Evolutionary conservation across 2,888 invertebrate genomes (phyloP), one percentile per base, ranked within the genome.

Genomic region (Troglohyphantes excavatus): DNA sequence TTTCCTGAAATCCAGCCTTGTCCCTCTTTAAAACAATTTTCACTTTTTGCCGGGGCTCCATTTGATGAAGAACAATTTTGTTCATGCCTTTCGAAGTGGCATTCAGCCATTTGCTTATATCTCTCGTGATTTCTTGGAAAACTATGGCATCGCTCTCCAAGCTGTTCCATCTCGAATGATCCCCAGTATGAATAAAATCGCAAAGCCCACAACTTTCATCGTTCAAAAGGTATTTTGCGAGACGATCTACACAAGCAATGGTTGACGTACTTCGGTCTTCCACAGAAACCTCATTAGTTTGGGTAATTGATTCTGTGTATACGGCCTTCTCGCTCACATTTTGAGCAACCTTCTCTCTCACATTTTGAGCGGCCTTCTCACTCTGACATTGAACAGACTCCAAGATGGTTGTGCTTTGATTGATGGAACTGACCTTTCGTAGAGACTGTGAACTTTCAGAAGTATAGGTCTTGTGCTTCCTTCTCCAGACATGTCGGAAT

Each of bases 201-300:
- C 91, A 91, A 27, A 91, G 68, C 2, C 70, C 83, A 65, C 91
- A 91, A 70, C 70, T 84, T 13, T 53, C 87, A 67, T 81, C 67
- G 5, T 29, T 29, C 9, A 65, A 46, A 19, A 87, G 21, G 53
- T 59, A 59, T 27, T 79, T 53, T 1, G 81, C 19, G 19, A 87
- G 65, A 29, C 72, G 73, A 9, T 87, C 87, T 0, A 81, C 33
- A 33, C 86, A 73, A 17, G 53, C 46, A 5, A 81, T 43, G 0
- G 76, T 78, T 9, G 65, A 39, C 5, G 39, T 61, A 21, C 59
- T 75, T 17, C 23, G 27, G 11, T 75, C 75, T 21, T 75, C 59
- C 29, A 75, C 75, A n/a, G 9, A 7, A 46, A 26, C 17, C 1
- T 2, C 5, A 17, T 53, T 46, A 6, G 13, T 43, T 70, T 70